Base-by-base conservation (phyloP, 1,140 invertebrate species). In the Drosophila nebulosa region DNA sequence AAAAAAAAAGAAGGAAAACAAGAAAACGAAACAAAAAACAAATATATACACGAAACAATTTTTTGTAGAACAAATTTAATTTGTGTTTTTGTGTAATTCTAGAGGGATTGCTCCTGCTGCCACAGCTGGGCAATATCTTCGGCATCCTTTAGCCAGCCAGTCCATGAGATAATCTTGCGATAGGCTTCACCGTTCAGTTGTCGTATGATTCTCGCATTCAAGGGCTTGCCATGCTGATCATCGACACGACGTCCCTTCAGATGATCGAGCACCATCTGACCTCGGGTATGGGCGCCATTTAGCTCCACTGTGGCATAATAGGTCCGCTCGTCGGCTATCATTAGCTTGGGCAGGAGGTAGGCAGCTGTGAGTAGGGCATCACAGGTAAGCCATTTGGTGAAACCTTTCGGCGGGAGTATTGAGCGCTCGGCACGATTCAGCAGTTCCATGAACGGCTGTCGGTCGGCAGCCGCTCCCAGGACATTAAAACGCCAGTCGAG, bases 281-380 rank as follows among this genome's bases (percentile, higher is more conserved):
- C 83, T 0, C 83, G 77, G 7, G 83, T 86, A n/a, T 86, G 74
- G 1, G 5, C 22, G 3, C 83, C 83, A 9, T 1, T 22, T 2
- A 86, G 46, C 16, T 86, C 83, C 12, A 80, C 74, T 21, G 77
- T 69, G 10, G 92, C 92, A 68, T 94, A 91, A 71, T 92, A 91
- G 0, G 69, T 27, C 3, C 60, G 61, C 36, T 71, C 61, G 39
- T 90, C 79, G 22, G 55, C 72, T 22, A 91, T 89, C 26, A 91
- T 69, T 3, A 71, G 63, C 0, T 90, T 24, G 2, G 93, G 92
- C 67, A 91, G 81, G 7, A 95, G 56, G 16, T 94, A 86, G 39
- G 92, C 89, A 16, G 92, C 94, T 5, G 91, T 92, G 24, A 94
- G 76, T 69, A 94, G 84, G 21, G 93, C 92, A 78, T 95, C 94